phyloP scores from a whole-genome alignment of 35 echinoderm and acorn worm genomes.

The Eucidaris tribuloides region DNA sequence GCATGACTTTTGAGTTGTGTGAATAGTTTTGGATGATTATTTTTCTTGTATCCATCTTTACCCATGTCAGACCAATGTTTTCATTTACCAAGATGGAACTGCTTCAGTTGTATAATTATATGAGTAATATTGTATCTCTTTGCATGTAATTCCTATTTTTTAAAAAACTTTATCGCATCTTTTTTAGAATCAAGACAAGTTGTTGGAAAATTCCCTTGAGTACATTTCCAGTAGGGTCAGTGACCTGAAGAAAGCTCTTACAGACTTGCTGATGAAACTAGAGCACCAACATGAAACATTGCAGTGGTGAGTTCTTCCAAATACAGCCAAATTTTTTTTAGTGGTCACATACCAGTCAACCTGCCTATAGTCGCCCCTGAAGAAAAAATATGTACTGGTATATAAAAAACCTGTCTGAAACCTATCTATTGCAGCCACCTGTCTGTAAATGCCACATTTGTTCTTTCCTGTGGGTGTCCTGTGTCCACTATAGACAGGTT shows the following conservation, averaged over 20 bases:
- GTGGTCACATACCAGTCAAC: background rate
- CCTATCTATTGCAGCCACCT: background rate
- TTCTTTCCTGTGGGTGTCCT: background rate
- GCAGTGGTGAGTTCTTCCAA: conserved; percentile 20
- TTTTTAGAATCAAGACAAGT: conserved; percentile 56
- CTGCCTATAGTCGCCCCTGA: background rate
- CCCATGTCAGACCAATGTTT: too few relatives aligned
- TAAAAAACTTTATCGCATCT: too few relatives aligned
- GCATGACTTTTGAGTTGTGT: too few relatives aligned
- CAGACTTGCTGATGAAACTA: conserved; percentile 33
- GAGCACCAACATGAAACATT: conserved; percentile 61
- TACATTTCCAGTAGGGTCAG: conserved; percentile 43
- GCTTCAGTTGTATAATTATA: too few relatives aligned
- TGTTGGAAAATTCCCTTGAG: conserved; percentile 41
- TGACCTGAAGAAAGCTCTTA: conserved; percentile 43
- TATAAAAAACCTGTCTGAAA: background rate
- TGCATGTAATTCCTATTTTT: too few relatives aligned
- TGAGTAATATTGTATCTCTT: too few relatives aligned
- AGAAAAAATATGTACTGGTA: background rate
- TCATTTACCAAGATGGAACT: too few relatives aligned
- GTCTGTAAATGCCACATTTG: background rate
- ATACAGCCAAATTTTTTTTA: background rate
- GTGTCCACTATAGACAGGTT: background rate
- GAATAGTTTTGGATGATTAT: too few relatives aligned
- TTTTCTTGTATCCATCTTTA: too few relatives aligned